Conservation (phyloP, 2,113 vertebrate species). For the Bubalus kerabau region DNA sequence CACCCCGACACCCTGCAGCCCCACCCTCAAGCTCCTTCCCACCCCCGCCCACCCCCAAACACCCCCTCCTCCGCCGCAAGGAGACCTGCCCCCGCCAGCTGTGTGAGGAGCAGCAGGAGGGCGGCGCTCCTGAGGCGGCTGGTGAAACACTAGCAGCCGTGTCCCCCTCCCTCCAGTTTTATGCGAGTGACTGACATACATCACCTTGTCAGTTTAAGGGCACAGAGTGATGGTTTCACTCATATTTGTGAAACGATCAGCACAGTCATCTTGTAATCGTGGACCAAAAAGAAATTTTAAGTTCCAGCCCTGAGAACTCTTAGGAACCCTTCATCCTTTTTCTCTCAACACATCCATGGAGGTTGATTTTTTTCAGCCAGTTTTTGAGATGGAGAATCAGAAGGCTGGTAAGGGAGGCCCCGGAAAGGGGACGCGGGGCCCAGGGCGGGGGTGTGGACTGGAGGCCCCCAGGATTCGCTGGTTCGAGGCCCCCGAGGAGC, state of each 20-base stretch:
- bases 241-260: background rate
- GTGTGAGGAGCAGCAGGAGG: background rate
- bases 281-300: background rate
- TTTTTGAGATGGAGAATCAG: background rate
- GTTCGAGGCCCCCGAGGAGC: background rate
- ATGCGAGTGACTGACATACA: rapidly evolving
- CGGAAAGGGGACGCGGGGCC: rapidly evolving
- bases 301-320: background rate
- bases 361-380: background rate
- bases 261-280: background rate
- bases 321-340: background rate
- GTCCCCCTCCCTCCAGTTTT: background rate
- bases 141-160: rapidly evolving
- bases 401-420: background rate
- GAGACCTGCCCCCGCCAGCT: background rate
- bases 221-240: background rate
- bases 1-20: background rate
- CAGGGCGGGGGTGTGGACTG: background rate
- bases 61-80: background rate
- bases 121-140: background rate
- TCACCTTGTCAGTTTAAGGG: background rate
- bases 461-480: background rate
- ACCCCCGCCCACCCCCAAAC: background rate
- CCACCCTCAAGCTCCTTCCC: background rate
- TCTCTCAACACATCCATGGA: background rate